These are phyloP conservation scores for Drosophila fungiperda DNA, from an alignment of 2,888 invertebrate species.

Conservation along the genomic window DNA sequence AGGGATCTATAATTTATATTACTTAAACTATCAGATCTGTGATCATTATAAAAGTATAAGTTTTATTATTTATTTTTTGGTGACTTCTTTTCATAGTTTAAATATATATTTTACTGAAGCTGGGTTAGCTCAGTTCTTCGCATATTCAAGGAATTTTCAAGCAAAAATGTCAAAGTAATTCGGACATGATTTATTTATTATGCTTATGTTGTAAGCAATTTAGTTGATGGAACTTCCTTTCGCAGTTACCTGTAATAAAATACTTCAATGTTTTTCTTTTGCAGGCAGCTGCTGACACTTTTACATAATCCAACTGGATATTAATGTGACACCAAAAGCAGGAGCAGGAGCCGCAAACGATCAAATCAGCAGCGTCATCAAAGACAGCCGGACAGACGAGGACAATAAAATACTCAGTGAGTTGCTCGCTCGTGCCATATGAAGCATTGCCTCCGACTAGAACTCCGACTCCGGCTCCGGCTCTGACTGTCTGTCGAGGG, in stretches of 20 bases:
- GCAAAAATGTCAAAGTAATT: conserved; percentile 2
- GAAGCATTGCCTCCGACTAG: conserved; percentile 32
- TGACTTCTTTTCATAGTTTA: background rate
- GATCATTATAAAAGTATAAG: background rate
- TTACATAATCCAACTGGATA: conserved; percentile 17
- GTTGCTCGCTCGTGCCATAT: conserved; percentile 59
- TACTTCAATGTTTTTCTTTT: conserved; percentile 26
- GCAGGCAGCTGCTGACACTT: conserved; percentile 60
- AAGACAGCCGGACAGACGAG: conserved; percentile 16
- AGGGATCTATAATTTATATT: background rate
- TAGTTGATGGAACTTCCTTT: background rate
- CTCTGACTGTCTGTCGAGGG: conserved; percentile 36
- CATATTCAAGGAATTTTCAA: background rate
- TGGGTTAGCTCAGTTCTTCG: background rate
- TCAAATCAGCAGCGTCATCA: conserved; percentile 46
- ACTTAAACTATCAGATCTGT: background rate
- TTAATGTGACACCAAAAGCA: conserved; percentile 36
- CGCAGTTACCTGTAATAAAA: conserved; percentile 37
- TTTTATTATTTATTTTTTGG: too few relatives aligned
- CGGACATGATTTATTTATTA: background rate
- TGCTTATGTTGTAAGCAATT: background rate
- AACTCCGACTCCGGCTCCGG: conserved; percentile 15
- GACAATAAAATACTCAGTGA: conserved; percentile 40
- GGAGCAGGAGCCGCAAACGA: conserved; percentile 46
- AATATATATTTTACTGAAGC: background rate